Percentiles rank a stretch among this genome's conserved stretches.
These are phyloP conservation scores for Meganola albula DNA, from an alignment of 2,888 invertebrate genomes.

Conservation along the genomic window DNA sequence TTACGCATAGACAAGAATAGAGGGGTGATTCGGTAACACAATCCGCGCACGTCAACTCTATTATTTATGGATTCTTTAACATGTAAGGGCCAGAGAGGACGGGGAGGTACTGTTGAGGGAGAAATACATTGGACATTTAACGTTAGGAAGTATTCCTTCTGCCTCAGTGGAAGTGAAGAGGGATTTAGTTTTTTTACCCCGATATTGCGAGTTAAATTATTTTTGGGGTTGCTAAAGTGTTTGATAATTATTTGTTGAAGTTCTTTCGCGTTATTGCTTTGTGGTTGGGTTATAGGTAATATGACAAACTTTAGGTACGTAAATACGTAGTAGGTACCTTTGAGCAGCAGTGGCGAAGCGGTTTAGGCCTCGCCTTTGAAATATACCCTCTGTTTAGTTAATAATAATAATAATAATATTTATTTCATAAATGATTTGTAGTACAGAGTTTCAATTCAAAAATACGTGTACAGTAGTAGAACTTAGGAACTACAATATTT, in stretches of 20 bases:
- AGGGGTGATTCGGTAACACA: constrained; percentile 56
- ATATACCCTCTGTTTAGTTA: no score
- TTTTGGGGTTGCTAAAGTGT: constrained; percentile 32
- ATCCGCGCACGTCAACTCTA: constrained; percentile 74
- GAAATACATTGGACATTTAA: constrained; percentile 75
- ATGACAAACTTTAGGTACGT: no score
- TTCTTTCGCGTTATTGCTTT: constrained; percentile 21
- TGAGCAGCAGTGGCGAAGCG: no score
- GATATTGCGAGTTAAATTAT: constrained; percentile 34
- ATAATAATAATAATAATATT: no score
- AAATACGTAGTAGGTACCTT: no score
- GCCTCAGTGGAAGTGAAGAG: constrained; percentile 47
- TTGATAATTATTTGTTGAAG: constrained; percentile 28
- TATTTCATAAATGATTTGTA: no score
- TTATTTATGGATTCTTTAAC: constrained; percentile 78
- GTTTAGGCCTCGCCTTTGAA: no score
- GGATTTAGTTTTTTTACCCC: constrained; percentile 40
- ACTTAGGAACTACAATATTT: no score
- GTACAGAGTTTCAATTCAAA: no score
- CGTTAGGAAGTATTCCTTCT: constrained; percentile 69
- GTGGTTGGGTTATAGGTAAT: constrained; percentile 10
- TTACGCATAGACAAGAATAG: constrained; percentile 69
- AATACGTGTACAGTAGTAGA: no score
- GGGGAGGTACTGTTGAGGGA: constrained; percentile 39
- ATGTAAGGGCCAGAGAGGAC: constrained; percentile 56